Evolutionary conservation across 2,888 invertebrate genomes (phyloP), one percentile per base, ranked within the genome.

Genomic region (Eilema griseolum): DNA sequence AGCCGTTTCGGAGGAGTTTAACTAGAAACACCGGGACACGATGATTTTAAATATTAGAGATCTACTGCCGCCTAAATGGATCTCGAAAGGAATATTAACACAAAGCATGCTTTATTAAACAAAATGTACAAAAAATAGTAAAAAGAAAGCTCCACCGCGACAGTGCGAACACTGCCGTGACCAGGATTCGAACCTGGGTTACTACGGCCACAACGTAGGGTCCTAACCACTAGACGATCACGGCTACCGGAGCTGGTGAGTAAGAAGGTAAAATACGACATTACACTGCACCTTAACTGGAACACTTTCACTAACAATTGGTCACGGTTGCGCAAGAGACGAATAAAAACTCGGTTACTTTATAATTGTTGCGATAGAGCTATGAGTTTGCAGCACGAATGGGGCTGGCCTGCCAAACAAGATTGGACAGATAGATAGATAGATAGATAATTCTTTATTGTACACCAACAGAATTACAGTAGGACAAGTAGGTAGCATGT

Each of bases 161-260:
- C 70, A 73, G 73, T 73, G 71, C 20, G 37, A 37, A 56, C 86
- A 90, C 90, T 92, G 90, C 96, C 96, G 96, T 96, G 96, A 96
- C 96, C 93, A 93, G 96, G 96, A 97, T 96, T 97, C 96, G 96
- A 96, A 96, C 96, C 96, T 96, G 96, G 96, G 96, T 97, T 97
- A 96, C 96, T 96, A 96, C 96, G 96, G 96, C 96, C 96, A 97
- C 96, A 97, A 97, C 96, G 96, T 96, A 96, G 96, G 96, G 96
- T 97, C 96, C 96, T 96, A 96, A 96, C 96, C 96, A 96, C 96
- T 96, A 96, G 96, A 96, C 96, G 96, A 96, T 96, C 96, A 81
- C 80, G 82, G 78, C 90, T 90, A 74, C 56, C 81, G 86, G 85
- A 88, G 89, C 86, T 85, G 82, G 72, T 88, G 78, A 62, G 1